Base-by-base conservation (phyloP, 2,888 invertebrate species). In the Lypha dubia region DNA sequence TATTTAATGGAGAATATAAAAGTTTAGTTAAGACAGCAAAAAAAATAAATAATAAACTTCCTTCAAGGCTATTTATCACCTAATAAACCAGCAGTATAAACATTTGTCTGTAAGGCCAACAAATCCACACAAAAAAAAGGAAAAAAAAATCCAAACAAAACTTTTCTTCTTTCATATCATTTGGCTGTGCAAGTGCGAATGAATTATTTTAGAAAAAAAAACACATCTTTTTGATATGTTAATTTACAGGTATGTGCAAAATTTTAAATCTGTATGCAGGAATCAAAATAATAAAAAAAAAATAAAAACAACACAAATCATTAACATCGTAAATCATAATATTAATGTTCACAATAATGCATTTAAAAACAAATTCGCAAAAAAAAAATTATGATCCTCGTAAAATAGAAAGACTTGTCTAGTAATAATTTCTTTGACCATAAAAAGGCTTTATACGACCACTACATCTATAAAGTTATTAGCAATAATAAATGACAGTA, bases 51-150 rank as follows among this genome's bases (percentile, higher is more conserved):
- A 41, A 56, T 0, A 46, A 49, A 53, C 68, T 75, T 71, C 79
- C 83, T 84, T 49, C 32, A 28, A 76, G 83, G 83, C 83, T 79
- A 84, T 79, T 84, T 84, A 84, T 84, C 83, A 84, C 76, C 80
- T 80, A 79, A 80, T 84, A 84, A 79, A 84, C 79, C 67, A 76
- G 73, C 70, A 73, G 75, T 67, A 71, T 80, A 75, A 80, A 80
- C 60, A 79, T 84, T 76, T 76, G 53, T 73, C 58, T 76, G 38
- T 17, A 63, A 71, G 51, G 62, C 71, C 22, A 62, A 56, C 74
- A 58, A 44, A 56, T 22, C 35, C 41, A 38, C 53, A 15, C 32
- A 6, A 32, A 32, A 6, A 32, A 38, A 7, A 38, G 35, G n/a
- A n/a, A n/a, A n/a, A n/a, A 28, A 28, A 56, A 41, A 56, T 22